A percentile compares a stretch with the other conserved stretches of the same genome.
Evolutionary conservation across 2,113 vertebrate genomes (phyloP).

Genomic region (Circaetus gallicus): DNA sequence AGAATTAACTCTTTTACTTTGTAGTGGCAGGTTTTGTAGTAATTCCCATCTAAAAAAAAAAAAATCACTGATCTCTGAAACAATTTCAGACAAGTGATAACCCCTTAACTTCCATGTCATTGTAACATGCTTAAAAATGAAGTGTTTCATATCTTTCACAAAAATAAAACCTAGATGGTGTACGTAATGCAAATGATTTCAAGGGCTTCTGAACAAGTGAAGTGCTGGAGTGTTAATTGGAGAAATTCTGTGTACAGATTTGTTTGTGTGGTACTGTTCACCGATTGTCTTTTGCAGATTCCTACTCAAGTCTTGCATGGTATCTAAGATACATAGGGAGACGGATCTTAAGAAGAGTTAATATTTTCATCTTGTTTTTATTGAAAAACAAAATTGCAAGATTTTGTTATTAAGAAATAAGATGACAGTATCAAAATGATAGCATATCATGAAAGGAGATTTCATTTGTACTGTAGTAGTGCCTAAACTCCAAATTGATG

Average conservation of each 20-base stretch:
- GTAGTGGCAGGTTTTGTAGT: not conserved
- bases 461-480: not conserved
- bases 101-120: not conserved
- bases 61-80: not conserved
- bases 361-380: not conserved
- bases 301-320: not conserved
- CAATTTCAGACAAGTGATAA: not conserved
- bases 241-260: not conserved
- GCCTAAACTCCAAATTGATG: accelerated
- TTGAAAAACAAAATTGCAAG: not conserved
- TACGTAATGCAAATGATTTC: not conserved
- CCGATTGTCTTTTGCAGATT: not conserved
- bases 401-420: not conserved
- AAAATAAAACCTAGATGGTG: not conserved
- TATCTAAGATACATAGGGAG: not conserved
- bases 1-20: not conserved
- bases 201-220: not conserved
- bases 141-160: not conserved
- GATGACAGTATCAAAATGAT: not conserved
- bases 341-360: not conserved
- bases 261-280: not conserved
- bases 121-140: not conserved
- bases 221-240: not conserved
- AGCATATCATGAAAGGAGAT: accelerated
- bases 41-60: not conserved